Evolutionary conservation across 2,113 vertebrate species (phyloP), one percentile per base, ranked within the genome.

Genomic region (Porphyrio hochstetteri): DNA sequence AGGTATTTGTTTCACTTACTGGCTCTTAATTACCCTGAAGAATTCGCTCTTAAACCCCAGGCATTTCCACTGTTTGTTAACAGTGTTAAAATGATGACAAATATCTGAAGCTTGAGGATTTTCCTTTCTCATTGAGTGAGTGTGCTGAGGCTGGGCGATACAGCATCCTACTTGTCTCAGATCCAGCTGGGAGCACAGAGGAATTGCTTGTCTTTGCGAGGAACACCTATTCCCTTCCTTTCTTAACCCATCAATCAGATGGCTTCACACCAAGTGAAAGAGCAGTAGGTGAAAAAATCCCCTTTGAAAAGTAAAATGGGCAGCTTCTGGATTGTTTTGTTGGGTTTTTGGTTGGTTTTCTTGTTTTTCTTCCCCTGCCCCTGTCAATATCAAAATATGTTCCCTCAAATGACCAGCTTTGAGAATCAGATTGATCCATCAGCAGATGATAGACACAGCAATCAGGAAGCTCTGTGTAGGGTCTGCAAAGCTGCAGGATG

Each of bases 1-100:
- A 82, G 89, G 92, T 92, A 96, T 94, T 93, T 57, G 83, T 91
- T 95, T 95, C 82, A 71, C 33, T 88, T 94, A 81, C 85, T 94
- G 67, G 42, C 50, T 75, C 84, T 69, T 52, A 97, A 97, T 93
- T 91, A 88, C 67, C 69, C 86, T 69, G 57, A 86, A 72, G 59
- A 92, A 84, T 92, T 92, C 68, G 67, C 36, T 76, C 86, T 90
- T 81, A 84, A 94, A 84, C 70, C 86, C 82, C 84, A 67, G 81
- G 78, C 80, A 38, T 71, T 92, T 89, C 92, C 78, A 88, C 75
- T 95, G 90, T 78, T 95, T 92, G 84, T 91, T 89, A 87, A 85
- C 67, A 93, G 87, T 69, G 74, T 8, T 84, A 16, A 82, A 46
- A 89, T 74, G 44, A 27, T 60, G 83, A 92, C 83, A 93, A 86